These are phyloP conservation scores for Eupithecia insigniata DNA, from an alignment of 2,888 invertebrate species.

Conservation along the genomic window DNA sequence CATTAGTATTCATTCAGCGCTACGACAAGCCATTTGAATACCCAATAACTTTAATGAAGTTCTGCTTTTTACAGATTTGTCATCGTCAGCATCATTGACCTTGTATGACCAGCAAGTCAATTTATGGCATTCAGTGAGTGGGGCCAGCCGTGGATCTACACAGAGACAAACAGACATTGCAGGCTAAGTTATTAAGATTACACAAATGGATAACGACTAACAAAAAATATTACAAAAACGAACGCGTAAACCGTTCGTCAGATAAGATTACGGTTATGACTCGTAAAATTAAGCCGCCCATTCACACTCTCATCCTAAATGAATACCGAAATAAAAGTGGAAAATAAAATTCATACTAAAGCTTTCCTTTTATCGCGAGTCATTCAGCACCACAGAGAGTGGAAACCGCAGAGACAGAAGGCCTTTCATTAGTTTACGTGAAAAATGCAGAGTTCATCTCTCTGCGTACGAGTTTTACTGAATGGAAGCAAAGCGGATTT, in stretches of 20 bases:
- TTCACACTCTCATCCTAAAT: constrained; percentile 40
- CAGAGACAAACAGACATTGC: not conserved
- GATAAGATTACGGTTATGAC: constrained; percentile 40
- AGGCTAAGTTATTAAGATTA: not conserved
- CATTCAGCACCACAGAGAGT: constrained; percentile 49
- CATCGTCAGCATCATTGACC: not conserved
- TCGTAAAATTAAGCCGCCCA: constrained; percentile 40
- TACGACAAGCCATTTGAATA: constrained; percentile 41
- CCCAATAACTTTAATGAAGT: constrained; percentile 15
- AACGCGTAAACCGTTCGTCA: constrained; percentile 18
- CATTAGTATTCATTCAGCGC: constrained; percentile 44
- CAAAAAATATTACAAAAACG: not conserved
- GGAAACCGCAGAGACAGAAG: constrained; percentile 62
- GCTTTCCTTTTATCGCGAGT: constrained; percentile 55
- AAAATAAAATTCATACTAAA: constrained; percentile 53
- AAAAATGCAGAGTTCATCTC: constrained; percentile 45
- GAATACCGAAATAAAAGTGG: constrained; percentile 49
- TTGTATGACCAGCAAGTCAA: not conserved
- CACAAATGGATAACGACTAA: not conserved
- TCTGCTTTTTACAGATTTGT: constrained; percentile 4
- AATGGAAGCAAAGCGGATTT: constrained; percentile 3
- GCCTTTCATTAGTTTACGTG: constrained; percentile 66
- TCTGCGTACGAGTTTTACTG: constrained; percentile 2
- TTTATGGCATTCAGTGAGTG: not conserved
- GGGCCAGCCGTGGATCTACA: not conserved